Conservation (phyloP, 2,888 invertebrate genomes). For the Calliphora vomitoria region DNA sequence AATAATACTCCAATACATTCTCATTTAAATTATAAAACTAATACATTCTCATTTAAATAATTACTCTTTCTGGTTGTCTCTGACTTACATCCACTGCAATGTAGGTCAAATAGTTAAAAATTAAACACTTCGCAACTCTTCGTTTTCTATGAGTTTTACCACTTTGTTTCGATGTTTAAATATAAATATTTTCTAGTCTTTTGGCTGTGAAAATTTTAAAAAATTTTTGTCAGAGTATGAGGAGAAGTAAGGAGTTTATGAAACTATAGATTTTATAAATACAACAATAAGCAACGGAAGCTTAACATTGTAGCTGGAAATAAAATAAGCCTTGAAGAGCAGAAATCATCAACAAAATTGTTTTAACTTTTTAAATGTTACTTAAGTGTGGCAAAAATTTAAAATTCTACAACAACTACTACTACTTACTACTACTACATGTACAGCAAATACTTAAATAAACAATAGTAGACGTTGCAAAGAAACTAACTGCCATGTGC, state of each 20-base stretch:
- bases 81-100: conserved; percentile 48
- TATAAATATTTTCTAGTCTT: conserved; percentile 21
- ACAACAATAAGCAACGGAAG: not conserved
- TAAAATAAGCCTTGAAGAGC: not conserved
- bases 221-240: not conserved
- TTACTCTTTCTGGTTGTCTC: too few species aligned
- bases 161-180: too few species aligned
- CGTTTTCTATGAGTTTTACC: too few species aligned
- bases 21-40: too few species aligned
- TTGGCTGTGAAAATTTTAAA: conserved; percentile 48
- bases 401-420: not conserved
- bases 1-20: too few species aligned
- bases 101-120: conserved; percentile 71
- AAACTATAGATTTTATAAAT: too few species aligned
- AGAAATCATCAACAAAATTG: too few species aligned
- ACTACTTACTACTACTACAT: not conserved
- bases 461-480: not conserved
- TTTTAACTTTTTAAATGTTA: not conserved
- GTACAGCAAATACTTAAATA: not conserved
- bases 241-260: not conserved
- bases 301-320: too few species aligned
- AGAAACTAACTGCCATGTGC: not conserved
- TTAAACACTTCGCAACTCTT: conserved; percentile 39
- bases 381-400: conserved; percentile 9
- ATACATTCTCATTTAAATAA: too few species aligned